phyloP scores from a whole-genome alignment of 2,113 vertebrate genomes.

The Lagenorhynchus albirostris region DNA sequence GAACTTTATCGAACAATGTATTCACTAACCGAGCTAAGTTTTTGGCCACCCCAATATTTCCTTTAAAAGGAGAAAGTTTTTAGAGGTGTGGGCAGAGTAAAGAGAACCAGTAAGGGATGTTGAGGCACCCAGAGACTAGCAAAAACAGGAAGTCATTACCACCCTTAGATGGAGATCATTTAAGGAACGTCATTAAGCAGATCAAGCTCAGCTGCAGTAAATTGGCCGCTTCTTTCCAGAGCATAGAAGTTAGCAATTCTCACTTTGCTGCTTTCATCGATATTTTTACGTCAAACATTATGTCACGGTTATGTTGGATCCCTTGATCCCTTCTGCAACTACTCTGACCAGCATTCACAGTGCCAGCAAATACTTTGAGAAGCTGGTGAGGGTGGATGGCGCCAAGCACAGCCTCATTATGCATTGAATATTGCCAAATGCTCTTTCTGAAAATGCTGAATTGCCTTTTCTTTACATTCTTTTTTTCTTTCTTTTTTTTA shows the following conservation, averaged over 20 bases:
- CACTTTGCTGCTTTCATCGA: constrained; percentile 91
- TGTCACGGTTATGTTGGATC: constrained; percentile 90
- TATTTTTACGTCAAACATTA: constrained; percentile 92
- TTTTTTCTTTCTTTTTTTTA: background rate
- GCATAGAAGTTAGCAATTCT: constrained; percentile 90
- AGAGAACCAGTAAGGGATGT: background rate
- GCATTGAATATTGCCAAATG: constrained; percentile 80
- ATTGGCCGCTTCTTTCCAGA: constrained; percentile 90
- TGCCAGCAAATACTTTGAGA: constrained; percentile 97
- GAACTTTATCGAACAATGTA: too few relatives aligned
- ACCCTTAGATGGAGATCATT: background rate
- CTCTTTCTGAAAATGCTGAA: constrained; percentile 33
- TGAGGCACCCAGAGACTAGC: background rate
- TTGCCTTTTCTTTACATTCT: background rate
- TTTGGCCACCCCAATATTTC: background rate
- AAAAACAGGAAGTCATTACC: background rate
- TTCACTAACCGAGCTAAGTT: too few relatives aligned
- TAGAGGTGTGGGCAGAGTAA: background rate
- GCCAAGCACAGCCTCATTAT: constrained; percentile 95
- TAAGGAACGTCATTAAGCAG: constrained; percentile 90
- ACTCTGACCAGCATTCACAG: constrained; percentile 97
- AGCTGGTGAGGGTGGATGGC: constrained; percentile 95
- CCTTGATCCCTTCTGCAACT: constrained; percentile 87
- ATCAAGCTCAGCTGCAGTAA: constrained; percentile 97
- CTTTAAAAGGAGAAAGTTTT: background rate